Evolutionary conservation across 1,140 invertebrate genomes (phyloP), one percentile per base, ranked within the genome.

Genomic region (Neodiprion virginianus): DNA sequence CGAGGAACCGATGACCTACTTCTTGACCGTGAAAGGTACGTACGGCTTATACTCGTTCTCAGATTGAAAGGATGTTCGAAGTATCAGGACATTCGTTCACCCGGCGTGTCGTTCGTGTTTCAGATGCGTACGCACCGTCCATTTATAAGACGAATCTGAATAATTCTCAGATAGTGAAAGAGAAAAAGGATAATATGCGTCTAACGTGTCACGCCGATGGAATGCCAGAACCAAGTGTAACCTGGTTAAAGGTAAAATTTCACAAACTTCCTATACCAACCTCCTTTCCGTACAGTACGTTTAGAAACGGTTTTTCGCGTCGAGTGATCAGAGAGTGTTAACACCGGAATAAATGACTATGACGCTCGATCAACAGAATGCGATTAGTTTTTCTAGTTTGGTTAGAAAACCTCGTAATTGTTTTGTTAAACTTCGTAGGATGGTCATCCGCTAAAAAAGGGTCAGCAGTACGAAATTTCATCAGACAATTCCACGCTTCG

Each of bases 201-300:
- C 80, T 88, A 2, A 76, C 76, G 7, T 89, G 88, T 76, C 69
- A 76, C 14, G 81, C 75, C 2, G 49, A 72, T 28, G 88, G 87
- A 66, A 84, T 83, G 76, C 88, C 88, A 7, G 76, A 68, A 71
- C 87, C 88, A 8, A 75, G 17, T 10, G 73, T 87, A 7, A 79
- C 76, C 0, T 89, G 88, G 88, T 87, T 81, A 9, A 89, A 88
- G 76, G 88, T 88, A 84, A 72, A 23, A 40, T 40, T 5, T 40
- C 28, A 40, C 5, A 21, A 21, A 21, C 73, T 7, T 23, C n/a
- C 23, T 50, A 53, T 67, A 71, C 40, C 69, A 1, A 71, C 40
- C 69, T 1, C 67, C 48, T 72, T 76, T 70, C 17, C 40, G 53
- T 53, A 65, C 4, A 71, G 72, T 69, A 50, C 67, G 48, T 17